Evolutionary conservation across 2,888 invertebrate genomes (phyloP), one percentile per base, ranked within the genome.

Genomic region (Pseudococcus longispinus): DNA sequence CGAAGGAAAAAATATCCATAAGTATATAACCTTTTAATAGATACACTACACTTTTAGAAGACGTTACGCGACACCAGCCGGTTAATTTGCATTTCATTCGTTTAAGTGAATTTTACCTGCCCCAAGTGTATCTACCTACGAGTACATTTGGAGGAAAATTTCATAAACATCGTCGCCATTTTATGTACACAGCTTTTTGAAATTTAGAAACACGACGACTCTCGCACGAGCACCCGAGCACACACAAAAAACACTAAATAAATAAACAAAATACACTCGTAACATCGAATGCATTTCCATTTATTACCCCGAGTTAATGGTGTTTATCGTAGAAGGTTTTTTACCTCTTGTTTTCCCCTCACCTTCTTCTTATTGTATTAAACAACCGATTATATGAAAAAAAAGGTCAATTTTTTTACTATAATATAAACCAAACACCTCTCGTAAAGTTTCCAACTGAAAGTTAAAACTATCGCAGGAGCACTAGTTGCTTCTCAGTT

Each of bases 61-160:
- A 60, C 55, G 55, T 60, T 60, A 60, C 20, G 9, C 23, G 60
- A 60, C 60, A 60, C 60, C 60, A 60, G 60, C 74, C 11, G 42
- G 77, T 20, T 80, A 80, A 80, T 80, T 80, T 80, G 77, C 77
- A 80, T 80, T 80, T 80, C 77, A 80, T 80, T 80, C 77, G 77
- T 42, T 42, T 80, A 80, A 80, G 77, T 80, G 77, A 80, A 80
- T 80, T 80, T 80, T 20, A 55, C 15, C 37, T 15, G 46, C 13
- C 5, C 13, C 13, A 46, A 5, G 46, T 46, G 2, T 13, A 13
- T 46, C 5, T 20, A 55, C 55, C n/a, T 55, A 55, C 3, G n/a
- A 2, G 9, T 9, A 60, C 23, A 60, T 9, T 0, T 60, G 60
- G 23, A 20, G 23, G 3, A 60, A 51, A 60, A 60, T 60, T 60